Evolutionary conservation across 2,888 invertebrate species (phyloP).

Genomic region (Aradus depressus): DNA sequence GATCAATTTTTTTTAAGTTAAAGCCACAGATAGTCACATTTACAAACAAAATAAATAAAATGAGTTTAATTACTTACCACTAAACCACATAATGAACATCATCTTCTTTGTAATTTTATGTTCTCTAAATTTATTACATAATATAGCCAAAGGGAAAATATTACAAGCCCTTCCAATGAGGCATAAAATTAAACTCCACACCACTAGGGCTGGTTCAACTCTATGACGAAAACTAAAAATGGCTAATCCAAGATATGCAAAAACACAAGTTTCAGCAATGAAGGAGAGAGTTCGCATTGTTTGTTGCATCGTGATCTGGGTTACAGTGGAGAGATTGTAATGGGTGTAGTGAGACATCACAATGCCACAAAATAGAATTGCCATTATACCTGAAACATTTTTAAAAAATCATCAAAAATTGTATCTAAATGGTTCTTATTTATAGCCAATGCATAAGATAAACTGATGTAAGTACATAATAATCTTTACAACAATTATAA

Average conservation of each 20-base stretch:
- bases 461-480: no score
- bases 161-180: slow-evolving; percentile 90
- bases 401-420: slow-evolving; percentile 1
- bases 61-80: slow-evolving; percentile 45
- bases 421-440: no score
- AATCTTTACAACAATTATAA: no score
- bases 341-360: slow-evolving; percentile 99
- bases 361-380: slow-evolving; percentile 95
- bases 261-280: slow-evolving; percentile 96
- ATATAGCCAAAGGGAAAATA: slow-evolving; percentile 86
- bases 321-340: slow-evolving; percentile 93
- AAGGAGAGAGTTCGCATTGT: slow-evolving; percentile 95
- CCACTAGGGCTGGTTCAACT: slow-evolving; percentile 56
- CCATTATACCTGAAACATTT: slow-evolving; percentile 80
- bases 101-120: slow-evolving; percentile 96
- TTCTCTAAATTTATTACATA: slow-evolving; percentile 91
- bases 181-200: slow-evolving; percentile 89
- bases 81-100: slow-evolving; percentile 99
- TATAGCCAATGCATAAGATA: no score
- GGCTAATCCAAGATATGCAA: slow-evolving; percentile 92
- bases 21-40: no score
- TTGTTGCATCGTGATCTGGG: slow-evolving; percentile 98
- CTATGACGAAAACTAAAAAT: slow-evolving; percentile 84
- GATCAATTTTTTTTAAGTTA: no score
- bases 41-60: slow-evolving; percentile 2